Conservation (phyloP, 1,140 invertebrate species). For the Cephus cinctus region DNA sequence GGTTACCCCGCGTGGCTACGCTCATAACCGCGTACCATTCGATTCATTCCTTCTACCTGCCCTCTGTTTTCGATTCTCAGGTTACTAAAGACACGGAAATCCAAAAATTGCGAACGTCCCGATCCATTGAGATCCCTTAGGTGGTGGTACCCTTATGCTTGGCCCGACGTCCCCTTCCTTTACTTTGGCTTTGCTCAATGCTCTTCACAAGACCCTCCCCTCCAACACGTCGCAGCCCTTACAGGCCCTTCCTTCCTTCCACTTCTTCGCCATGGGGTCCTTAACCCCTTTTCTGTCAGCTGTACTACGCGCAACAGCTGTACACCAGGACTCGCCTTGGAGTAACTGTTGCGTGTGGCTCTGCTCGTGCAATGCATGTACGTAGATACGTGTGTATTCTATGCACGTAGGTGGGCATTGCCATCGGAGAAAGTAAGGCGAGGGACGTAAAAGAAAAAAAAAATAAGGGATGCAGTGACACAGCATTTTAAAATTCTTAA, state of each 20-base stretch:
- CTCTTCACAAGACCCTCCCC: no score
- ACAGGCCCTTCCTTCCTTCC: conserved; percentile 27
- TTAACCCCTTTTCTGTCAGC: conserved; percentile 55
- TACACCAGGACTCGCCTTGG: conserved; percentile 25
- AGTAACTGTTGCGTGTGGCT: neutral
- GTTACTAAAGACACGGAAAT: conserved; percentile 56
- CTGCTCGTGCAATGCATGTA: no score
- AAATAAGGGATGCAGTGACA: no score
- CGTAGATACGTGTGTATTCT: no score
- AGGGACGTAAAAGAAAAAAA: no score
- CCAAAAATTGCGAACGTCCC: conserved; percentile 52
- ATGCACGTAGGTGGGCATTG: no score
- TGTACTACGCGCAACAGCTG: conserved; percentile 51
- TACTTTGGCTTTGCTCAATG: no score
- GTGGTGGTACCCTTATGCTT: no score
- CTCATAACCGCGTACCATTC: conserved; percentile 16
- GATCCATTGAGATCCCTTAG: conserved; percentile 26
- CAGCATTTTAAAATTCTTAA: no score
- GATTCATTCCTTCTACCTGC: conserved; percentile 41
- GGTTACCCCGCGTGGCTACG: conserved; percentile 31
- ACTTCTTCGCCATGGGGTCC: conserved; percentile 31
- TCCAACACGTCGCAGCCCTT: no score
- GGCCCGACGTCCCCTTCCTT: no score
- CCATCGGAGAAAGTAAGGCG: no score
- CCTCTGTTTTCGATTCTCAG: conserved; percentile 51